A percentile compares a stretch with the other conserved stretches of the same genome.
Evolutionary conservation across 1,140 invertebrate genomes (phyloP).

Genomic region (Luehdorfia chinensis): DNA sequence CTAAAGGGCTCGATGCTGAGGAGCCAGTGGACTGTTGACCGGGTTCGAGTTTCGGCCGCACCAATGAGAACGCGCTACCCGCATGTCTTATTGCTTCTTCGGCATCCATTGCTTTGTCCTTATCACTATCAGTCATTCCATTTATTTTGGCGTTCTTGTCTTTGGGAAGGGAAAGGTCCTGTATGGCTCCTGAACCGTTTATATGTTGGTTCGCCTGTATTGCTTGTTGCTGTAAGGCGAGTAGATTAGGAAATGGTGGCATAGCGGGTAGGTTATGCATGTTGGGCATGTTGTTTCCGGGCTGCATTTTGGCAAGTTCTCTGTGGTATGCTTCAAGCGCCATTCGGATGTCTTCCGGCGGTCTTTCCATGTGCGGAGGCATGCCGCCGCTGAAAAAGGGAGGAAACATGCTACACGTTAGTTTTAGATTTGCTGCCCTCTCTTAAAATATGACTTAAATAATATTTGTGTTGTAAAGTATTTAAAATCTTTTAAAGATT

Average conservation of each 20-base stretch:
- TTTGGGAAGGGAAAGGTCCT: conserved; percentile 92
- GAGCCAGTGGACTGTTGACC: conserved; percentile 80
- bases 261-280: conserved; percentile 79
- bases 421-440: conserved; percentile 83
- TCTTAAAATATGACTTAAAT: conserved; percentile 32
- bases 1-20: conserved; percentile 85
- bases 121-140: conserved; percentile 81
- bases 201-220: conserved; percentile 79
- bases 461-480: neutral
- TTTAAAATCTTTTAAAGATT: neutral
- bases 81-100: conserved; percentile 87
- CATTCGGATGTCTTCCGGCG: conserved; percentile 88
- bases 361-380: conserved; percentile 83
- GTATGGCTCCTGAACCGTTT: conserved; percentile 83
- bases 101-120: conserved; percentile 79
- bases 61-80: conserved; percentile 90
- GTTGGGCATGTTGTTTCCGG: conserved; percentile 77
- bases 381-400: conserved; percentile 86
- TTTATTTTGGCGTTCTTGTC: conserved; percentile 85
- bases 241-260: conserved; percentile 81
- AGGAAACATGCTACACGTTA: conserved; percentile 85
- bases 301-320: conserved; percentile 91
- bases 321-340: conserved; percentile 94
- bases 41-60: conserved; percentile 88
- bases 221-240: conserved; percentile 86